phyloP scores from a whole-genome alignment of 2,888 invertebrate genomes.

The Emmelina monodactyla region DNA sequence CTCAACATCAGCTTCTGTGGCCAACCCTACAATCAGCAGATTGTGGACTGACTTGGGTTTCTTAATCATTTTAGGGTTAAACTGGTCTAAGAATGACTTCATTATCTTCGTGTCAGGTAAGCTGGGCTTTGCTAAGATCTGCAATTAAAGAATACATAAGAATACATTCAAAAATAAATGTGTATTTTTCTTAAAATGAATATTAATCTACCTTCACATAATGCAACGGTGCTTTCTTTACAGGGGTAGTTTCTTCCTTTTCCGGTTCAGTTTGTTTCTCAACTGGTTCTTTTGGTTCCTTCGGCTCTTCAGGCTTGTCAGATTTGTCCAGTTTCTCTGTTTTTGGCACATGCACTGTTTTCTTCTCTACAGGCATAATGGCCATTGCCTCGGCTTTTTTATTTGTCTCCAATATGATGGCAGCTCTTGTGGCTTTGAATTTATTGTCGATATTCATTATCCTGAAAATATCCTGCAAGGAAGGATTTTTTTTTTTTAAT shows the following conservation, averaged over 20 bases:
- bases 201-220: no score
- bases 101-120: conserved; percentile 37
- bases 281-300: no score
- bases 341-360: neutral
- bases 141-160: conserved; percentile 1
- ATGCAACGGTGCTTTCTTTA: no score
- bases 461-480: neutral
- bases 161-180: no score
- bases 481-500: neutral
- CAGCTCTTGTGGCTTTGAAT: neutral
- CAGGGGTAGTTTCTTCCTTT: no score
- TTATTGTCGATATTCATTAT: neutral
- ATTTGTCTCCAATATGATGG: neutral
- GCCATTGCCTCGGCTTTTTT: neutral
- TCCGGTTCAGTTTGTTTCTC: no score
- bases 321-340: neutral
- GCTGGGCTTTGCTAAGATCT: conserved; percentile 33
- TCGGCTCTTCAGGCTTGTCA: no score
- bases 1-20: conserved; percentile 27
- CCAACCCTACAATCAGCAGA: conserved; percentile 38
- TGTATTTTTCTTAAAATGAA: no score
- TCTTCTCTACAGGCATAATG: neutral
- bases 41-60: conserved; percentile 38
- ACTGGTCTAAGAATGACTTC: conserved; percentile 34
- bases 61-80: conserved; percentile 36